phyloP scores from a whole-genome alignment of 2,113 vertebrate genomes.

The Tetrao urogallus region DNA sequence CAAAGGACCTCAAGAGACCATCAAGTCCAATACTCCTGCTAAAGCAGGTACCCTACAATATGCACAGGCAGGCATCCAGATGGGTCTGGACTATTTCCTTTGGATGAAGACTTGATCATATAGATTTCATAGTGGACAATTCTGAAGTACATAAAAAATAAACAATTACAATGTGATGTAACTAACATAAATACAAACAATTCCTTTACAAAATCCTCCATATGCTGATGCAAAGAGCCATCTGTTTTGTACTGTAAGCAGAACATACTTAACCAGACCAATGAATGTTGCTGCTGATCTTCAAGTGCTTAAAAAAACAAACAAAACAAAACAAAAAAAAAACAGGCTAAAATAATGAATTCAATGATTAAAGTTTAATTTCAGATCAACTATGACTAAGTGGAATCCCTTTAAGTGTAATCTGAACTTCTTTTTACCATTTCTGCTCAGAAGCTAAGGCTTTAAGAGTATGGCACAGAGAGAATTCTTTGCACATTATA shows the following conservation, averaged over 20 bases:
- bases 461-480: constrained; percentile 21
- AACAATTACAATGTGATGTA: neutral
- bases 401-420: constrained; percentile 9
- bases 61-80: too few relatives aligned
- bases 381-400: constrained; percentile 1
- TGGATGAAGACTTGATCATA: neutral
- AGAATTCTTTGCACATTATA: neutral
- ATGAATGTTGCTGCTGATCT: neutral
- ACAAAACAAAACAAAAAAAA: neutral
- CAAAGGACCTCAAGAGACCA: too few relatives aligned
- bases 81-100: neutral
- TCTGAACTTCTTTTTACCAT: constrained; percentile 24
- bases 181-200: neutral
- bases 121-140: neutral
- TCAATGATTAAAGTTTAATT: neutral
- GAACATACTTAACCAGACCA: neutral
- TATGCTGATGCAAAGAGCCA: neutral
- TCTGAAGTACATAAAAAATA: neutral
- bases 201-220: neutral
- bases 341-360: neutral
- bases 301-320: neutral
- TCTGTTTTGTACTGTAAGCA: neutral
- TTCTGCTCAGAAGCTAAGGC: constrained; percentile 19
- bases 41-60: too few relatives aligned
- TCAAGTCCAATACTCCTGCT: too few relatives aligned